Evolutionary conservation across 2,888 invertebrate species (phyloP).

Genomic region (Papilio demoleus): DNA sequence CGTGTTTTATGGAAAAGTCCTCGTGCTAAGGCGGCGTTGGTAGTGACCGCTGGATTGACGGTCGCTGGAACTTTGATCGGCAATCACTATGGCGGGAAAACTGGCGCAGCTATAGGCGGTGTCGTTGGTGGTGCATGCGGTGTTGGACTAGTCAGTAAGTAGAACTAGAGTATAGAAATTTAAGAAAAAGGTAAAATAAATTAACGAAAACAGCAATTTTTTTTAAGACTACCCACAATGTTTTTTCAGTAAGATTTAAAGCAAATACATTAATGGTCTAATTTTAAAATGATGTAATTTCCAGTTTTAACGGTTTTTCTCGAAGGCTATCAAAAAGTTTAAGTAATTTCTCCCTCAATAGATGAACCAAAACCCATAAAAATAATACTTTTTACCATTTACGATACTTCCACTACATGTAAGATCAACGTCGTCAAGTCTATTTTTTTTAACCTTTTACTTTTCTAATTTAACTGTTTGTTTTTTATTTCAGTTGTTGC

Average conservation of each 20-base stretch:
- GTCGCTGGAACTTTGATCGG: conserved; percentile 72
- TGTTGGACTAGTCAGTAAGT: conserved; percentile 70
- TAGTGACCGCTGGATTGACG: conserved; percentile 68
- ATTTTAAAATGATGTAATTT: too few species aligned
- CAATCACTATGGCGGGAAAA: conserved; percentile 69
- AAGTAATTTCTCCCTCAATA: too few species aligned
- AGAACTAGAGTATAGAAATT: background rate
- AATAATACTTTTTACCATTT: too few species aligned
- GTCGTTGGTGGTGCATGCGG: conserved; percentile 74
- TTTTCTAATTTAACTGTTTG: conserved; percentile 1
- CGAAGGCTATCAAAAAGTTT: too few species aligned
- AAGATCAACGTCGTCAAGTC: too few species aligned
- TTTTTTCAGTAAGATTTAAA: background rate
- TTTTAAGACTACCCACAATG: background rate
- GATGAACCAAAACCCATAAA: too few species aligned
- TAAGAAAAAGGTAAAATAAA: background rate
- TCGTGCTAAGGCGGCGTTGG: conserved; percentile 56
- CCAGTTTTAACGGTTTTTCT: too few species aligned
- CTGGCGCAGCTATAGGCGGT: conserved; percentile 71
- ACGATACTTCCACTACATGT: too few species aligned
- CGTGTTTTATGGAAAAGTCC: conserved; percentile 63
- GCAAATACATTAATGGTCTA: too few species aligned
- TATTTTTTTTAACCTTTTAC: background rate
- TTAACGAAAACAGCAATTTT: background rate
- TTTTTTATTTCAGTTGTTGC: conserved; percentile 59